These are phyloP conservation scores for Pseudococcus viburni DNA, from an alignment of 2,888 invertebrate species.

Conservation along the genomic window DNA sequence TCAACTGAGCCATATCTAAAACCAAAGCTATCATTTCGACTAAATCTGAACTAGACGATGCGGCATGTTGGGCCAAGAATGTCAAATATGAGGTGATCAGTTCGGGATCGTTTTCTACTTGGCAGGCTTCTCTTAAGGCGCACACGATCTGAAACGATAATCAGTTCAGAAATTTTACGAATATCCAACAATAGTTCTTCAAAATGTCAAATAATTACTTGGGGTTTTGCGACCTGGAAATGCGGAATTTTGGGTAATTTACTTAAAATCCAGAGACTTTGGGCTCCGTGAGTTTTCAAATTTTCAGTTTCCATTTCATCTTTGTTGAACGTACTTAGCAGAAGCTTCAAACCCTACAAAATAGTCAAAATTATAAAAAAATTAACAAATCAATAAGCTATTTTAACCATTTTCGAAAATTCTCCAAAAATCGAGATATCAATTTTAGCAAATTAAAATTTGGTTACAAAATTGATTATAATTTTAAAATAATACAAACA, in stretches of 20 bases:
- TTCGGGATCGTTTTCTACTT: slow-evolving; percentile 89
- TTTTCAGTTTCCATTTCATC: slow-evolving; percentile 73
- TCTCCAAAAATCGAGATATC: no score
- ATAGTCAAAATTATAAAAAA: slow-evolving; percentile 44
- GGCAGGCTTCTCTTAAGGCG: slow-evolving; percentile 87
- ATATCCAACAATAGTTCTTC: not conserved
- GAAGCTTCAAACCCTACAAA: slow-evolving; percentile 79
- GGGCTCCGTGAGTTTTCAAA: slow-evolving; percentile 70
- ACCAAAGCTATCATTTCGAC: slow-evolving; percentile 70
- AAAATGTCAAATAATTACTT: slow-evolving; percentile 72
- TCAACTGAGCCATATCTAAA: slow-evolving; percentile 89
- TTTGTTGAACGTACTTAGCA: slow-evolving; percentile 75
- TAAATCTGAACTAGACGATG: slow-evolving; percentile 72
- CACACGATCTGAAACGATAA: slow-evolving; percentile 71
- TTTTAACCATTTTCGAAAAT: no score
- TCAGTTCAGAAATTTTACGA: not conserved
- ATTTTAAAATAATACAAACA: no score
- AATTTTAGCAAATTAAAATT: no score
- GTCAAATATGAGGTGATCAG: slow-evolving; percentile 87
- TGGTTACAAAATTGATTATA: no score
- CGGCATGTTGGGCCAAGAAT: slow-evolving; percentile 84
- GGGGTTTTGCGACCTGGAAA: slow-evolving; percentile 81
- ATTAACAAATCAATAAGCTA: no score
- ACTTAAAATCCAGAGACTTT: slow-evolving; percentile 75
- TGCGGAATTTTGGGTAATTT: slow-evolving; percentile 84